Percentiles rank a stretch among this genome's conserved stretches.
These are phyloP conservation scores for Antheraea mylitta DNA, from an alignment of 1,140 invertebrate genomes.

Conservation along the genomic window DNA sequence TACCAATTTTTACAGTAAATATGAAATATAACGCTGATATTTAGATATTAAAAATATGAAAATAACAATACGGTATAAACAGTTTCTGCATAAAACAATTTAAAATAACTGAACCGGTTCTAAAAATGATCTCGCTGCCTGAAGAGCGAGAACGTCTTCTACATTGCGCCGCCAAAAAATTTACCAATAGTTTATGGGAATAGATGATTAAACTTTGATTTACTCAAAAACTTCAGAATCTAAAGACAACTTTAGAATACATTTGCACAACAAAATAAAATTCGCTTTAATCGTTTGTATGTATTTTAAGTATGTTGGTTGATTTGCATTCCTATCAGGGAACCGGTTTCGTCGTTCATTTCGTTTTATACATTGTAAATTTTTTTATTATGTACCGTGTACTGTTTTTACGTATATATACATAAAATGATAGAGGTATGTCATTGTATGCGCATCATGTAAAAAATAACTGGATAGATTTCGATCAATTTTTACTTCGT, in stretches of 20 bases:
- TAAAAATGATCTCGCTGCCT: slow-evolving; percentile 59
- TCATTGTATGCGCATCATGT: too few relatives aligned
- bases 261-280: too few relatives aligned
- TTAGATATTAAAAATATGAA: not conserved
- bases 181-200: slow-evolving; percentile 16
- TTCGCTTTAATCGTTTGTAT: too few relatives aligned
- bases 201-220: not conserved
- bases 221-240: not conserved
- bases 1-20: not conserved
- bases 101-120: slow-evolving; percentile 42
- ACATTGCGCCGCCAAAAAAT: not conserved
- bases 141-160: slow-evolving; percentile 23
- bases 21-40: not conserved
- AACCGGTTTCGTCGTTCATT: too few relatives aligned
- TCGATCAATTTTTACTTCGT: too few relatives aligned
- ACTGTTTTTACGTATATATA: too few relatives aligned
- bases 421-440: too few relatives aligned
- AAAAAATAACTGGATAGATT: too few relatives aligned
- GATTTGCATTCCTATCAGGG: too few relatives aligned
- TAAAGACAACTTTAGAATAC: not conserved
- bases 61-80: not conserved
- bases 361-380: too few relatives aligned
- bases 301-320: too few relatives aligned
- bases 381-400: too few relatives aligned
- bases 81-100: slow-evolving; percentile 8